phyloP scores from a whole-genome alignment of 2,888 invertebrate genomes.

The Arenicola marina region DNA sequence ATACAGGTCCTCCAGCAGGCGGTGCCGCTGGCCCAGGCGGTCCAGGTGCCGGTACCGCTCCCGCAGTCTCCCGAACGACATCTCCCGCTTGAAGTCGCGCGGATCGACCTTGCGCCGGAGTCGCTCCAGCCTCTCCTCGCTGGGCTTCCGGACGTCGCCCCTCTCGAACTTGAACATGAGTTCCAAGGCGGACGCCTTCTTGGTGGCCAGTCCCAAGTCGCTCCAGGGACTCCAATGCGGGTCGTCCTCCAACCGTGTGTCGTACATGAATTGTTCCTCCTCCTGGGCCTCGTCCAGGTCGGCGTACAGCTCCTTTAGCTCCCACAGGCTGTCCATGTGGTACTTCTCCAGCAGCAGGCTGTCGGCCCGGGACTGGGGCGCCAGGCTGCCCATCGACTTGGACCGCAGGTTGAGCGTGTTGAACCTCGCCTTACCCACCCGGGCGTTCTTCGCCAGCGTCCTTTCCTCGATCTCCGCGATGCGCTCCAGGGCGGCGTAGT shows the following conservation, averaged over 20 bases:
- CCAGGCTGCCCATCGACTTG: constrained; percentile 14
- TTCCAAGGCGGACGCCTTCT: constrained; percentile 87
- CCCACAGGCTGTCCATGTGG: constrained; percentile 68
- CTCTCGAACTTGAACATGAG: constrained; percentile 63
- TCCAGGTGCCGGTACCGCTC: constrained; percentile 32
- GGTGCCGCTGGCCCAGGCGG: constrained; percentile 17
- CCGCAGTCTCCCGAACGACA: constrained; percentile 25
- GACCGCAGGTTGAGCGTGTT: constrained; percentile 7
- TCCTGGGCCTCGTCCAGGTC: constrained; percentile 79
- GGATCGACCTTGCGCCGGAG: background rate
- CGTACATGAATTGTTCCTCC: constrained; percentile 82
- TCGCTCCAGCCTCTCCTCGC: constrained; percentile 1
- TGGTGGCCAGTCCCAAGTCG: constrained; percentile 73
- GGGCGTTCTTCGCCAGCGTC: constrained; percentile 10
- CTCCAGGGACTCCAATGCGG: constrained; percentile 73
- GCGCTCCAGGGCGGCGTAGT: constrained; percentile 83
- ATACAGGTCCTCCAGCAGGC: constrained; percentile 14
- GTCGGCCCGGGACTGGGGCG: constrained; percentile 9
- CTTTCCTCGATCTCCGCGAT: constrained; percentile 65
- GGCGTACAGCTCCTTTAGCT: constrained; percentile 75
- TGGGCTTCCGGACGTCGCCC: constrained; percentile 15
- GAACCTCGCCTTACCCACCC: constrained; percentile 5
- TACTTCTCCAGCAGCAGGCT: constrained; percentile 20
- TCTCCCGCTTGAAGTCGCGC: constrained; percentile 26
- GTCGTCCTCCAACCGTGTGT: constrained; percentile 74